Evolutionary conservation across 1,140 invertebrate genomes (phyloP).

Genomic region (Temnothorax nylanderi): DNA sequence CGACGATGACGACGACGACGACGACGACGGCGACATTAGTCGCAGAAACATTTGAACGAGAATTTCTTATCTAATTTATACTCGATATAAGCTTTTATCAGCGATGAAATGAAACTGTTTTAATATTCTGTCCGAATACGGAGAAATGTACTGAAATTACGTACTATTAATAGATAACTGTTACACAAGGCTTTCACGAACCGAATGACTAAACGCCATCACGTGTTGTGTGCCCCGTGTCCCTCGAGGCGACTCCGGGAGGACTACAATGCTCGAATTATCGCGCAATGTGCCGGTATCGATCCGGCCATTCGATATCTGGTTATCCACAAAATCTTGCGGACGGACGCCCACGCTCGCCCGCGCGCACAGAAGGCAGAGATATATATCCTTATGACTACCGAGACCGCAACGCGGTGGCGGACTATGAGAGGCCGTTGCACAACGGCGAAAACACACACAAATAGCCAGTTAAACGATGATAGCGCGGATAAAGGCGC

Average conservation of each 20-base stretch:
- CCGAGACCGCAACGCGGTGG: constrained; percentile 33
- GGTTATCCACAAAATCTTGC: constrained; percentile 69
- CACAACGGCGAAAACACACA: constrained; percentile 64
- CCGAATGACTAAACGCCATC: background rate
- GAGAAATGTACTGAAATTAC: background rate
- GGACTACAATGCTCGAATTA: constrained; percentile 36
- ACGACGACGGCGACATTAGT: constrained; percentile 5
- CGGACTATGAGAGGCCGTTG: constrained; percentile 38
- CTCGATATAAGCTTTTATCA: too few relatives aligned
- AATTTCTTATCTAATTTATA: background rate
- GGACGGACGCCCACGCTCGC: constrained; percentile 53
- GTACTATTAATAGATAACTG: background rate
- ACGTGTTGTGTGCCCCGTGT: background rate
- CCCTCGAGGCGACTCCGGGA: background rate
- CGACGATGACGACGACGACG: constrained; percentile 47
- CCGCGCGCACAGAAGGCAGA: background rate
- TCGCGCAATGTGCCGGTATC: constrained; percentile 50
- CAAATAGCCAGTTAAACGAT: constrained; percentile 62
- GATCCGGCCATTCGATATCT: constrained; percentile 63
- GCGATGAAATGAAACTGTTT: background rate
- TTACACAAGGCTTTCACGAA: background rate
- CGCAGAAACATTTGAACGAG: background rate
- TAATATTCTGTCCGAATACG: background rate
- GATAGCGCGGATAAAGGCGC: constrained; percentile 65
- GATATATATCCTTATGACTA: constrained; percentile 24